These are phyloP conservation scores for Hetaerina titia DNA, from an alignment of 2,888 invertebrate genomes.

Conservation along the genomic window DNA sequence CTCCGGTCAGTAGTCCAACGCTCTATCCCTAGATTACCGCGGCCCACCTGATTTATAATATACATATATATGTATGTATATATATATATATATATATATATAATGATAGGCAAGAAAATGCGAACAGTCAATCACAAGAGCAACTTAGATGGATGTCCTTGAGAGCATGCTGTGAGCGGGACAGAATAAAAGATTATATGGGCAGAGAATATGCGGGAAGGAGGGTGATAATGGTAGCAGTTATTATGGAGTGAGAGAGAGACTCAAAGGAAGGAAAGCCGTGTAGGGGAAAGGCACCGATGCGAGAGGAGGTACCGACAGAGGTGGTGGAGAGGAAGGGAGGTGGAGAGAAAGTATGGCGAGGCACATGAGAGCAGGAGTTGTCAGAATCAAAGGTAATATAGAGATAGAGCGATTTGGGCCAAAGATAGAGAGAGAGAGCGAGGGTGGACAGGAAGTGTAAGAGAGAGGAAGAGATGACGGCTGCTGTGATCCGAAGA, in stretches of 20 bases:
- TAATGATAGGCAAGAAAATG: no score
- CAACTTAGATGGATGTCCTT: no score
- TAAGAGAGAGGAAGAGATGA: neutral
- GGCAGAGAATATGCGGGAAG: neutral
- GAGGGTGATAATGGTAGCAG: neutral
- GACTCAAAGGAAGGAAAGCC: neutral
- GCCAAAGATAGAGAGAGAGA: neutral
- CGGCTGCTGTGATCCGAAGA: slow-evolving; percentile 15
- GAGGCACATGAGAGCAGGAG: neutral
- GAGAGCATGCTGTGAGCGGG: neutral
- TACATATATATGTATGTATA: no score
- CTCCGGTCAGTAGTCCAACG: no score
- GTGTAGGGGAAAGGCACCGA: neutral
- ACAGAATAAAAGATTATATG: neutral
- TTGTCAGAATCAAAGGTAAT: slow-evolving; percentile 21
- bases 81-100: no score
- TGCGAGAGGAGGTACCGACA: neutral
- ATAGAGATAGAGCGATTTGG: neutral
- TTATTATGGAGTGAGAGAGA: neutral
- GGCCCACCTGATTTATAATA: no score
- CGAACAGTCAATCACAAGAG: neutral
- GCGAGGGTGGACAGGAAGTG: neutral
- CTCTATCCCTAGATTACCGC: no score
- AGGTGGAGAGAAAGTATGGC: neutral
- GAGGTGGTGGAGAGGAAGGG: neutral